These are phyloP conservation scores for Lasioglossum zephyrum DNA, from an alignment of 2,888 invertebrate genomes.

Conservation along the genomic window DNA sequence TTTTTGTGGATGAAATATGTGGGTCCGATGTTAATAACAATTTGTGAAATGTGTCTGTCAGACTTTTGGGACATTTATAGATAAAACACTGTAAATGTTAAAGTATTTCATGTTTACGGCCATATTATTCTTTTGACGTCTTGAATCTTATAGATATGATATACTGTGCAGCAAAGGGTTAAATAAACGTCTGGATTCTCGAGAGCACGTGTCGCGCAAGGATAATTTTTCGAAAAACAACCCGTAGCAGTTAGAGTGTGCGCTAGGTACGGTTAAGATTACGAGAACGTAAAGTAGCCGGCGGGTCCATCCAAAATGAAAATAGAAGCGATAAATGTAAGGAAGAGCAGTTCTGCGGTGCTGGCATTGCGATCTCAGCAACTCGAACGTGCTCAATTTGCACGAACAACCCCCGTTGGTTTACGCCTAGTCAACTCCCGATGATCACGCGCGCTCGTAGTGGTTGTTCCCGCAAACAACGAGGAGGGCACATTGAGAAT, in stretches of 20 bases:
- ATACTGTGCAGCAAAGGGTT: too few relatives aligned
- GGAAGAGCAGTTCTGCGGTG: constrained; percentile 41
- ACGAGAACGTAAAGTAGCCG: constrained; percentile 4
- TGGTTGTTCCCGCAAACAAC: constrained; percentile 49
- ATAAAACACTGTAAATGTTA: too few relatives aligned
- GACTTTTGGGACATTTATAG: too few relatives aligned
- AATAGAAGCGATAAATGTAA: constrained; percentile 43
- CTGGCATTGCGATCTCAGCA: constrained; percentile 53
- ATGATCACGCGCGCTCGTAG: constrained; percentile 53
- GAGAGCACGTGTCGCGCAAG: not conserved
- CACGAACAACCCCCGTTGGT: constrained; percentile 52
- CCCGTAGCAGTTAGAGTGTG: not conserved
- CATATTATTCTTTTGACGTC: too few relatives aligned
- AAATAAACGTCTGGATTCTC: not conserved
- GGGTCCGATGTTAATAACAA: too few relatives aligned
- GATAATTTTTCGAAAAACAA: too few relatives aligned
- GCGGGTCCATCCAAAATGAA: constrained; percentile 28
- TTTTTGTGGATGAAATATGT: too few relatives aligned
- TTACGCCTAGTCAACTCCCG: constrained; percentile 61
- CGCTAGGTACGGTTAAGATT: not conserved
- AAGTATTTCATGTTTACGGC: too few relatives aligned
- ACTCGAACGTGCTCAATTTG: constrained; percentile 64
- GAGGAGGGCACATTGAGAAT: constrained; percentile 42
- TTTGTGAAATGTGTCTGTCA: too few relatives aligned
- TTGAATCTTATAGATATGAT: too few relatives aligned